Evolutionary conservation across 2,888 invertebrate genomes (phyloP).

Genomic region (Perizoma affinitatum): DNA sequence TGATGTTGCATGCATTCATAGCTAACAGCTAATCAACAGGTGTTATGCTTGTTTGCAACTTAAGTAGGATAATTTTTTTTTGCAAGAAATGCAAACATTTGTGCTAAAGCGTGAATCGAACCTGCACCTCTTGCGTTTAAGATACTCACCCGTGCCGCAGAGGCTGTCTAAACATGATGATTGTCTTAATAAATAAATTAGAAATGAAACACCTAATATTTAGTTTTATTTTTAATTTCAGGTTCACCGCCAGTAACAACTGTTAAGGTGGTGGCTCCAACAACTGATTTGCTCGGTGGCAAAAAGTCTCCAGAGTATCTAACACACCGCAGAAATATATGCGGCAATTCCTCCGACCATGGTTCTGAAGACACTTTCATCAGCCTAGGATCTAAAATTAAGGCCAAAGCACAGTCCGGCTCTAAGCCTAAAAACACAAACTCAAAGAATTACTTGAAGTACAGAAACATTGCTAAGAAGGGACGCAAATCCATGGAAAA

Average conservation of each 20-base stretch:
- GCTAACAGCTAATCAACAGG: too few relatives aligned
- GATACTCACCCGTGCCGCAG: too few relatives aligned
- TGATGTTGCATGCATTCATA: too few relatives aligned
- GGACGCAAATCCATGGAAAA: conserved; percentile 61
- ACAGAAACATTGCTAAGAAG: conserved; percentile 65
- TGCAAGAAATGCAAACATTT: too few relatives aligned
- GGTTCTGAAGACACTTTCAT: conserved; percentile 80
- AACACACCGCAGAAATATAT: conserved; percentile 51
- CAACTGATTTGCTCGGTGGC: conserved; percentile 62
- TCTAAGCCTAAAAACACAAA: conserved; percentile 61
- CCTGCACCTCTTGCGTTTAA: too few relatives aligned
- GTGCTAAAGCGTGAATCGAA: too few relatives aligned
- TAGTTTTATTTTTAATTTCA: conserved; percentile 39
- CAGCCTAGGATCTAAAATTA: conserved; percentile 79
- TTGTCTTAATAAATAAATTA: too few relatives aligned
- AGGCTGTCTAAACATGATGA: too few relatives aligned
- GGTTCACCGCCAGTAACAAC: conserved; percentile 59
- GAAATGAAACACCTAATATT: too few relatives aligned
- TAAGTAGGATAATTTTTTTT: too few relatives aligned
- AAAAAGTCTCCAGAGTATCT: conserved; percentile 48
- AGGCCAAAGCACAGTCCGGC: conserved; percentile 74
- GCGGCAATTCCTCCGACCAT: conserved; percentile 76
- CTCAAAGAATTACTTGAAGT: conserved; percentile 65
- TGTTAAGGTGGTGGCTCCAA: conserved; percentile 70
- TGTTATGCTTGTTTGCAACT: too few relatives aligned